phyloP scores from a whole-genome alignment of 2,113 vertebrate genomes.

The Tyto alba region DNA sequence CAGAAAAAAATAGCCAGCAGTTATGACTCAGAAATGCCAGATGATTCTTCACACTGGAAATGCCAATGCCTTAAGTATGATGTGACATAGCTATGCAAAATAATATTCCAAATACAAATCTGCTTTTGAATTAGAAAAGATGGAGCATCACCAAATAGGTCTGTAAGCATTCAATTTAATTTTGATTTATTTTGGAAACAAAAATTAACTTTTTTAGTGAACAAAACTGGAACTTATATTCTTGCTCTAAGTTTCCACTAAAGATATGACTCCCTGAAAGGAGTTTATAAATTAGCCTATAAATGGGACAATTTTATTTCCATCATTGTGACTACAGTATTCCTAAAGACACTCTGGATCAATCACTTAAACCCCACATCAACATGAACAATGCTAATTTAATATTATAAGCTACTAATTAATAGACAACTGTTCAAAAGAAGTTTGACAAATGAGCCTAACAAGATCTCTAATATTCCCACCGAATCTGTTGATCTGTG shows the following conservation, averaged over 20 bases:
- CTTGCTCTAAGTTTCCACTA: not conserved
- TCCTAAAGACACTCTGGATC: not conserved
- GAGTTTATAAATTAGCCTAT: not conserved
- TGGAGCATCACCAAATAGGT: not conserved
- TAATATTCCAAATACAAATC: not conserved
- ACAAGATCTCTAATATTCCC: not conserved
- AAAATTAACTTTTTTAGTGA: not conserved
- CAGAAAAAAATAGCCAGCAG: not conserved
- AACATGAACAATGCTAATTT: not conserved
- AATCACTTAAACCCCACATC: not conserved
- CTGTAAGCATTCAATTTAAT: not conserved
- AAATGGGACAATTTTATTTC: not conserved
- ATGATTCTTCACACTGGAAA: not conserved
- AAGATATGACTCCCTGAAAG: not conserved
- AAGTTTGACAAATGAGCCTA: not conserved
- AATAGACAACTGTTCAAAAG: not conserved
- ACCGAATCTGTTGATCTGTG: not conserved
- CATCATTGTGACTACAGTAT: not conserved
- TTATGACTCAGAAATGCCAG: not conserved
- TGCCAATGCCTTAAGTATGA: not conserved
- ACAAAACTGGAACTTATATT: not conserved
- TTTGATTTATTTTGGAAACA: not conserved
- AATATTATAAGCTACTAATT: not conserved
- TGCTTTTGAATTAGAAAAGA: not conserved
- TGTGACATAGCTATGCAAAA: not conserved